Evolutionary conservation across 2,797 vertebrate species (phyloP).

Genomic region (Staurois parvus): DNA sequence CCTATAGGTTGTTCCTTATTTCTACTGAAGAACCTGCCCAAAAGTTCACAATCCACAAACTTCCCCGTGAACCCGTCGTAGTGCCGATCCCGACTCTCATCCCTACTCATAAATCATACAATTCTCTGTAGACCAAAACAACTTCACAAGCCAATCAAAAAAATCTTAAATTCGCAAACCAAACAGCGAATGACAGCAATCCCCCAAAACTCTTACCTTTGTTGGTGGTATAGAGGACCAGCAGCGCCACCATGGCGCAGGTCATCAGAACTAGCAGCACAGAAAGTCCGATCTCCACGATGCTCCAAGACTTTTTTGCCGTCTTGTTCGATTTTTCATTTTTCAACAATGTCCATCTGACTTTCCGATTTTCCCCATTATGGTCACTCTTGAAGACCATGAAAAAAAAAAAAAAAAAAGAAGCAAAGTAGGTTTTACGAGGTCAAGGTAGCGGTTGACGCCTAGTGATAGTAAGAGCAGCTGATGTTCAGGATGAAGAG

Average conservation of each 20-base stretch:
- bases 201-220: slow-evolving; percentile 80
- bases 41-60: too few species aligned
- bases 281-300: slow-evolving; percentile 82
- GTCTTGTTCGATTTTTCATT: slow-evolving; percentile 86
- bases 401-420: slow-evolving; percentile 26
- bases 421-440: background rate
- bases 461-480: background rate
- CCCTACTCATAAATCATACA: too few species aligned
- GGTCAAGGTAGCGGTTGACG: background rate
- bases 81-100: too few species aligned
- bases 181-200: too few species aligned
- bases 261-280: slow-evolving; percentile 87
- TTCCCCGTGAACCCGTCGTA: too few species aligned
- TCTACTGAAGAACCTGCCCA: too few species aligned
- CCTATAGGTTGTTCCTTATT: too few species aligned
- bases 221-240: slow-evolving; percentile 86
- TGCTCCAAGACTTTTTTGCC: slow-evolving; percentile 81
- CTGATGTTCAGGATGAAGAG: background rate
- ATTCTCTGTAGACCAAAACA: too few species aligned
- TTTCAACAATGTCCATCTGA: slow-evolving; percentile 92
- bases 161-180: too few species aligned
- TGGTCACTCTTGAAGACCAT: slow-evolving; percentile 76
- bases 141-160: too few species aligned
- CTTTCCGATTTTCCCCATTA: slow-evolving; percentile 94
- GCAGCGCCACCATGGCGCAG: slow-evolving; percentile 84